Evolutionary conservation across 2,797 vertebrate genomes (phyloP), one percentile per base, ranked within the genome.

Genomic region (Amphiprion clarkii): DNA sequence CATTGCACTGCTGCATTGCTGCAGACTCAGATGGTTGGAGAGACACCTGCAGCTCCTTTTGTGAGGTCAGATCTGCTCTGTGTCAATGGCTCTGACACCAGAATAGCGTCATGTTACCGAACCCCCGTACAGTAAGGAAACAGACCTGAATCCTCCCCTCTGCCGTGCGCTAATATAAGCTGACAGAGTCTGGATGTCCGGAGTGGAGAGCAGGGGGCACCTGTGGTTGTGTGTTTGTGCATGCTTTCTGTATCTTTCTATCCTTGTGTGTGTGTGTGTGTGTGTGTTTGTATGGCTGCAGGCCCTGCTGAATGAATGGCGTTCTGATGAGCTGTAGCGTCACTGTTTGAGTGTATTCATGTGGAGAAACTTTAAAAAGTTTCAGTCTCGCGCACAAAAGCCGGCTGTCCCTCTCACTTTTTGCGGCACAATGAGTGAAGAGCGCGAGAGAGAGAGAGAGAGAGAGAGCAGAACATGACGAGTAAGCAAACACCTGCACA

Each of bases 341-440:
- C 86, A 82, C 90, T 92, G 86, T 93, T 91, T 82, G 78, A 86
- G 92, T 91, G 72, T 85, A 91, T 89, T 93, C 90, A 92, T 93
- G 90, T 92, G 91, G 85, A 92, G 91, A 84, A 89, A 90, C 88
- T 88, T 90, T 89, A 71, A 87, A 91, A 90, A 87, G 87, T 89
- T 86, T 87, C 77, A 53, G 62, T 71, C 55, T 25, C 1, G 44
- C 4, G 12, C 80, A 92, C 85, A 93, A 92, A 92, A 71, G 87
- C 80, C 11, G 39, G 66, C 88, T 92, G 93, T 93, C 93, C 76
- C 70, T 64, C 83, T 88, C 85, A 81, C 84, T 93, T 92, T 90
- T 66, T 74, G 49, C 51, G 77, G 67, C 69, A 93, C 92, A 94
- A 92, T 87, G 84, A 75, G 67, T 90, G 92, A 92, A 75, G 67